These are phyloP conservation scores for Syritta pipiens DNA, from an alignment of 2,888 invertebrate species.

Conservation along the genomic window DNA sequence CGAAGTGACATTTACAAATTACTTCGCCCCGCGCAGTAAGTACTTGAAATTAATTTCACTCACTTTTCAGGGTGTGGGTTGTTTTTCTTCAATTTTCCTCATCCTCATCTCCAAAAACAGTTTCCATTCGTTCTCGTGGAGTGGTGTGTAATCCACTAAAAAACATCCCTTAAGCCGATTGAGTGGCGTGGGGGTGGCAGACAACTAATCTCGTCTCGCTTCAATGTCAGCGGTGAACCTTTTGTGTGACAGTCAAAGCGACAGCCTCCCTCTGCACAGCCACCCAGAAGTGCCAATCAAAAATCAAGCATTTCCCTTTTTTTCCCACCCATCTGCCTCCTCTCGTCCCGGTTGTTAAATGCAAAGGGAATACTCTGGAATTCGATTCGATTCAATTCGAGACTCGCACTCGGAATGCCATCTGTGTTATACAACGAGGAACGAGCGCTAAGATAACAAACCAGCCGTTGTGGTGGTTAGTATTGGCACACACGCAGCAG, in stretches of 20 bases:
- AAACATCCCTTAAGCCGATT: not conserved
- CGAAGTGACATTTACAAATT: conserved; percentile 47
- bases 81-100: conserved; percentile 27
- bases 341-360: too few relatives aligned
- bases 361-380: too few relatives aligned
- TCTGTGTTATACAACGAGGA: conserved; percentile 16
- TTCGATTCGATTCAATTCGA: conserved; percentile 29
- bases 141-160: not conserved
- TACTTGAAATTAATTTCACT: conserved; percentile 31
- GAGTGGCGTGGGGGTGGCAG: too few relatives aligned
- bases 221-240: not conserved
- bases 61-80: not conserved
- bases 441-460: conserved; percentile 37
- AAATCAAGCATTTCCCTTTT: conserved; percentile 12
- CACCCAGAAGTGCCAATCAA: conserved; percentile 30
- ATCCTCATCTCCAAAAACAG: too few relatives aligned
- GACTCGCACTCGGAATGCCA: conserved; percentile 42
- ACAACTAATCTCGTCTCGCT: not conserved
- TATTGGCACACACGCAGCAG: conserved; percentile 16
- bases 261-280: not conserved
- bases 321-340: too few relatives aligned
- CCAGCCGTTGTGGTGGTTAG: not conserved
- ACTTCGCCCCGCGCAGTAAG: not conserved
- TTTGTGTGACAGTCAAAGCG: conserved; percentile 13
- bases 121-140: too few relatives aligned